phyloP scores from a whole-genome alignment of 2,888 invertebrate genomes.

The Thera obeliscata region DNA sequence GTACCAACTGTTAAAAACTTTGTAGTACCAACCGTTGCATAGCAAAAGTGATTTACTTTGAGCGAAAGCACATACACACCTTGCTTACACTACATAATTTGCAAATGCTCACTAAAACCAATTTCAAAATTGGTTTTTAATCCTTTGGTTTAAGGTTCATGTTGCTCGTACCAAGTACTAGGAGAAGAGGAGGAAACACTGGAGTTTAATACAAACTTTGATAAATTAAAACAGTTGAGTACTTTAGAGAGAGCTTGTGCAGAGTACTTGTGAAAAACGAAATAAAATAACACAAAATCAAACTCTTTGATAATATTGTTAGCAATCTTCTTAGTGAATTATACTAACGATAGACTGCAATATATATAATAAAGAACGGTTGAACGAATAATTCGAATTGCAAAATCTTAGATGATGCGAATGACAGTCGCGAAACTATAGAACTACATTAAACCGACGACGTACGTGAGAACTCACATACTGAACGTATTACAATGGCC shows the following conservation, averaged over 20 bases:
- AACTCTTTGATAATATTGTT: no score
- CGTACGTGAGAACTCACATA: no score
- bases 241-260: no score
- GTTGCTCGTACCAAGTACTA: background rate
- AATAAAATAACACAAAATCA: no score
- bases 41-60: slow-evolving; percentile 21
- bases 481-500: no score
- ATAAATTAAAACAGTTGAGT: background rate
- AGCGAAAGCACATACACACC: slow-evolving; percentile 17
- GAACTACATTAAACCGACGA: no score
- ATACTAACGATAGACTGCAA: background rate
- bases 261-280: no score
- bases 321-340: no score
- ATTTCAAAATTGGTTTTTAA: slow-evolving; percentile 7
- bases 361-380: no score
- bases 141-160: slow-evolving; percentile 13
- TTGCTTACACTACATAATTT: slow-evolving; percentile 18
- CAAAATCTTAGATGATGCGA: no score
- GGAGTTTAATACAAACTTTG: background rate
- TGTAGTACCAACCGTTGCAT: slow-evolving; percentile 11
- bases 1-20: slow-evolving; percentile 6
- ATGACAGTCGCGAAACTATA: no score
- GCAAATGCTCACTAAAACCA: slow-evolving; percentile 5
- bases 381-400: no score
- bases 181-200: background rate